These are phyloP conservation scores for Lutjanus campechanus DNA, from an alignment of 2,797 vertebrate species.

Conservation along the genomic window DNA sequence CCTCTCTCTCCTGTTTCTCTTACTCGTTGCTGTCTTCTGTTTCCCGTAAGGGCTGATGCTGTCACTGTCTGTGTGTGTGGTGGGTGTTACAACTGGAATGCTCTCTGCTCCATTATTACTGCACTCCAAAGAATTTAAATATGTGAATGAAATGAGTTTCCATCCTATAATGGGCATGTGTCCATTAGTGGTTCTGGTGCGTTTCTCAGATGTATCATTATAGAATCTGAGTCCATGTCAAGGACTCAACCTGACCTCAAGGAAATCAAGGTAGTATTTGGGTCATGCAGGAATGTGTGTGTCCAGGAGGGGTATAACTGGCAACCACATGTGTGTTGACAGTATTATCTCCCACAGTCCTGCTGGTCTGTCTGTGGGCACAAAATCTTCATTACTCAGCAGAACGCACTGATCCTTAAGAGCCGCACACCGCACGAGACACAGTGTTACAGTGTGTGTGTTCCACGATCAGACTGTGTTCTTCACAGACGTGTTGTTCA, in stretches of 20 bases:
- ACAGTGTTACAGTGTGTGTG: constrained; percentile 18
- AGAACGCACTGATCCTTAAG: constrained; percentile 64
- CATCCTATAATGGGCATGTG: constrained; percentile 53
- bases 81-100: constrained; percentile 57
- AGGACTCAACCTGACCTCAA: constrained; percentile 58
- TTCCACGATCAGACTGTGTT: constrained; percentile 13
- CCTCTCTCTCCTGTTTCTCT: constrained; percentile 56
- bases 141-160: constrained; percentile 73
- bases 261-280: constrained; percentile 68
- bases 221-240: constrained; percentile 47
- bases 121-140: constrained; percentile 64
- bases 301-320: constrained; percentile 34
- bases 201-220: constrained; percentile 60
- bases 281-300: constrained; percentile 48
- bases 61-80: constrained; percentile 55
- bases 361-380: constrained; percentile 65
- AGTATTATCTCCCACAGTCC: constrained; percentile 59
- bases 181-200: constrained; percentile 67
- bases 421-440: constrained; percentile 33
- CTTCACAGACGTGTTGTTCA: constrained; percentile 10
- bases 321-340: constrained; percentile 61
- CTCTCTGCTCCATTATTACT: constrained; percentile 61
- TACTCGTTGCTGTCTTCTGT: constrained; percentile 56
- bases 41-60: constrained; percentile 75
- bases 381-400: constrained; percentile 75